These are phyloP conservation scores for Pachliopta kotzebuea DNA, from an alignment of 2,888 invertebrate genomes.

Conservation along the genomic window DNA sequence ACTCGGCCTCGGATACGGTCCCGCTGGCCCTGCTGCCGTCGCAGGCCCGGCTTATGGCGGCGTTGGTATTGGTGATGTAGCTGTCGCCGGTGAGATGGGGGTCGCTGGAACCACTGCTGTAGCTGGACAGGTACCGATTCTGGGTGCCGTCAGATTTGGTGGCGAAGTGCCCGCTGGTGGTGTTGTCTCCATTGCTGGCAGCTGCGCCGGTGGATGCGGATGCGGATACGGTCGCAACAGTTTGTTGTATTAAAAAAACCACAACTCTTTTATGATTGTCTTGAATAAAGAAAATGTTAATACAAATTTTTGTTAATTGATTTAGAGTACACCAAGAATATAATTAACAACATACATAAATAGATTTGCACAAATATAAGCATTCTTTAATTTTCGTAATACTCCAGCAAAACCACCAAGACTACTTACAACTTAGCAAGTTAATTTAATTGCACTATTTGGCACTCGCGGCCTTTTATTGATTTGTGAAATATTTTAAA, in stretches of 20 bases:
- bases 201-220: constrained; percentile 29
- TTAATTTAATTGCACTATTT: too few relatives aligned
- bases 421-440: too few relatives aligned
- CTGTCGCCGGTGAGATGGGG: constrained; percentile 39
- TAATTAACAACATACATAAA: too few relatives aligned
- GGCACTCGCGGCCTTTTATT: too few relatives aligned
- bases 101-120: constrained; percentile 40
- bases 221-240: background rate
- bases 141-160: constrained; percentile 44
- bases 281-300: too few relatives aligned
- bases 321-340: too few relatives aligned
- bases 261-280: too few relatives aligned
- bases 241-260: background rate
- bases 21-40: constrained; percentile 20
- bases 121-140: constrained; percentile 43
- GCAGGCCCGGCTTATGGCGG: constrained; percentile 36
- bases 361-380: too few relatives aligned
- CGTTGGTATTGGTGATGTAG: constrained; percentile 38
- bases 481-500: too few relatives aligned
- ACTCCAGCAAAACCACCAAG: too few relatives aligned
- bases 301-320: too few relatives aligned
- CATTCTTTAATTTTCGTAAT: too few relatives aligned
- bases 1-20: constrained; percentile 11
- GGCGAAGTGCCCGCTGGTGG: constrained; percentile 43
- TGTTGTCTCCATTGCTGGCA: constrained; percentile 34